Conservation (phyloP, 2,113 vertebrate species). For the Cochlearius cochlearius region DNA sequence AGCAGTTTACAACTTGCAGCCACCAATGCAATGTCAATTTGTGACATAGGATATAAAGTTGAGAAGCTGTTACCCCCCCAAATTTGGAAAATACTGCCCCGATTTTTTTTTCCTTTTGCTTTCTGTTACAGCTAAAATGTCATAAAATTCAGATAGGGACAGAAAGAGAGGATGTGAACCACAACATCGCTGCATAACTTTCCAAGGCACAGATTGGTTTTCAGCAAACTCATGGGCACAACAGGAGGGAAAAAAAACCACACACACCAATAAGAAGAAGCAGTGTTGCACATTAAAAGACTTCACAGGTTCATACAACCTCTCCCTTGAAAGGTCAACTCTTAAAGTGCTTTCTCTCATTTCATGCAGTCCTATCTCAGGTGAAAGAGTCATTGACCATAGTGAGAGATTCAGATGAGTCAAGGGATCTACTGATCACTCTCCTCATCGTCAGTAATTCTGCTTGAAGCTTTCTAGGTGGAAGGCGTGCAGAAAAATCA, state of each 20-base stretch:
- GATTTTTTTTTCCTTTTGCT: not conserved
- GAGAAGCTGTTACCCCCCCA: not conserved
- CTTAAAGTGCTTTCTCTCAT: not conserved
- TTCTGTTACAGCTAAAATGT: not conserved
- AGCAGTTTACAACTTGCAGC: not conserved
- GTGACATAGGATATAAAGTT: not conserved
- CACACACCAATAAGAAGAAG: not conserved
- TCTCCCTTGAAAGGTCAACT: not conserved
- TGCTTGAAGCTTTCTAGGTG: not conserved
- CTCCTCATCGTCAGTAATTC: not conserved
- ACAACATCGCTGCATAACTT: not conserved
- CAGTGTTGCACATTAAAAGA: not conserved
- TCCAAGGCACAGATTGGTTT: not conserved
- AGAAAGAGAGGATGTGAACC: not conserved
- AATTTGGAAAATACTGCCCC: not conserved
- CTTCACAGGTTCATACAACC: not conserved
- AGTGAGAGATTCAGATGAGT: not conserved
- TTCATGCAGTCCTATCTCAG: not conserved
- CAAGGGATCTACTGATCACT: not conserved
- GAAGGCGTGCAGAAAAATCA: not conserved
- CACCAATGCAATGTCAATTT: not conserved
- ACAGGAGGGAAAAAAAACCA: not conserved
- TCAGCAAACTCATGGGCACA: not conserved
- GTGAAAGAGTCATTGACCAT: not conserved
- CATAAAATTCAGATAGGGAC: not conserved